Percentiles rank a stretch among this genome's conserved stretches.
phyloP scores from a whole-genome alignment of 2,113 vertebrate species.

The Rhegmatorhina hoffmannsi region DNA sequence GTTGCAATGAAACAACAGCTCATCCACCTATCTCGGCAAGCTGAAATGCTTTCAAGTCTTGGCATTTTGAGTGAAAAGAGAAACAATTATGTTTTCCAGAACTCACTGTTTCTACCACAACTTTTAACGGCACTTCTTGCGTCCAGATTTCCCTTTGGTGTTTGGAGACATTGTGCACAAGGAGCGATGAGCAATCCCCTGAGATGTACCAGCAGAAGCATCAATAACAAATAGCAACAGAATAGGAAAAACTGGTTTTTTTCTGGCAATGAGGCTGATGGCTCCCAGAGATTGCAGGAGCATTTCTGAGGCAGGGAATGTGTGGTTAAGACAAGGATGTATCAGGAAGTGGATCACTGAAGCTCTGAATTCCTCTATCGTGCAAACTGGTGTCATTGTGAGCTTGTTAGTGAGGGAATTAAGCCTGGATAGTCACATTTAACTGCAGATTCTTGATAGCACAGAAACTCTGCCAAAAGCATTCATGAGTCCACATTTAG shows the following conservation, averaged over 20 bases:
- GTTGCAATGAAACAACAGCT: constrained; percentile 43
- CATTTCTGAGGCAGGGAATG: background rate
- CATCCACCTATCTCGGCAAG: constrained; percentile 42
- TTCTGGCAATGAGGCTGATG: background rate
- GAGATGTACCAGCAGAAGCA: background rate
- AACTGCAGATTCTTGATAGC: background rate
- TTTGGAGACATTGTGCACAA: constrained; percentile 18
- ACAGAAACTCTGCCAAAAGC: background rate
- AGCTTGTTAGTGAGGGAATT: background rate
- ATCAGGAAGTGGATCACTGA: background rate
- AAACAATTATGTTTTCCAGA: constrained; percentile 45
- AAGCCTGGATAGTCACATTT: background rate
- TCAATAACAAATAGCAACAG: constrained; percentile 18
- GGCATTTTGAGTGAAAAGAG: constrained; percentile 28
- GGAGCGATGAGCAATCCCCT: background rate
- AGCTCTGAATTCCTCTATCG: background rate
- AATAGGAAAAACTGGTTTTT: background rate
- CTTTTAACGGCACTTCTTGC: background rate
- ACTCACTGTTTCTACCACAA: constrained; percentile 15
- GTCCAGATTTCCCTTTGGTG: constrained; percentile 48
- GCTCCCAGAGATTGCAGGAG: constrained; percentile 5
- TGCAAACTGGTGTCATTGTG: background rate
- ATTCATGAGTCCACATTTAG: background rate
- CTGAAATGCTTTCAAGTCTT: constrained; percentile 55
- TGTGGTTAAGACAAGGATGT: background rate